These are phyloP conservation scores for Drymodes brunneopygia DNA, from an alignment of 2,113 vertebrate species.

Conservation along the genomic window DNA sequence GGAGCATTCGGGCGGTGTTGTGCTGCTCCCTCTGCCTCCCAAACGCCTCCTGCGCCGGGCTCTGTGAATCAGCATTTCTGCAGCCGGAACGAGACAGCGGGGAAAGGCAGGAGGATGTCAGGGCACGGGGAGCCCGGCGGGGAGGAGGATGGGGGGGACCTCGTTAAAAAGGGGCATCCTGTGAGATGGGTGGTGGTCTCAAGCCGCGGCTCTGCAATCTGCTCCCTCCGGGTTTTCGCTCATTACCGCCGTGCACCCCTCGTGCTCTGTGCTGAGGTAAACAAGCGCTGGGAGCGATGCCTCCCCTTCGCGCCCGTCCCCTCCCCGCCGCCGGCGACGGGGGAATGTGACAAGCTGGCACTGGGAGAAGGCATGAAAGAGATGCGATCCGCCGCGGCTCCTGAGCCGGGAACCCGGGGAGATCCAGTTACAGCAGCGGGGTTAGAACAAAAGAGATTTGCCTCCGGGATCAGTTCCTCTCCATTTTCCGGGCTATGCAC, in stretches of 20 bases:
- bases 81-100: background rate
- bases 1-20: background rate
- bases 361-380: background rate
- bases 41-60: background rate
- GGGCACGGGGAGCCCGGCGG: background rate
- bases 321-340: background rate
- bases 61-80: slow-evolving; percentile 61
- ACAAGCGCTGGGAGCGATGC: slow-evolving; percentile 8
- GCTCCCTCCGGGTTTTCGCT: background rate
- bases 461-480: slow-evolving; percentile 47
- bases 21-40: background rate
- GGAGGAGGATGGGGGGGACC: background rate
- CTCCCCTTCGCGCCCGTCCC: background rate
- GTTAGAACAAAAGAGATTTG: slow-evolving; percentile 56
- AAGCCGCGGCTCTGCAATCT: background rate
- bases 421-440: slow-evolving; percentile 35
- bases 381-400: background rate
- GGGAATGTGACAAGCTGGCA: slow-evolving; percentile 39
- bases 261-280: background rate
- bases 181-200: background rate
- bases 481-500: background rate
- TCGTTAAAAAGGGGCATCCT: slow-evolving; percentile 1
- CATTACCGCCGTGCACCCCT: background rate
- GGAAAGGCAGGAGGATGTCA: background rate
- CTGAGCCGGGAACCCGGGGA: background rate